phyloP scores from a whole-genome alignment of 2,888 invertebrate species.

The Barypeithes pellucidus region DNA sequence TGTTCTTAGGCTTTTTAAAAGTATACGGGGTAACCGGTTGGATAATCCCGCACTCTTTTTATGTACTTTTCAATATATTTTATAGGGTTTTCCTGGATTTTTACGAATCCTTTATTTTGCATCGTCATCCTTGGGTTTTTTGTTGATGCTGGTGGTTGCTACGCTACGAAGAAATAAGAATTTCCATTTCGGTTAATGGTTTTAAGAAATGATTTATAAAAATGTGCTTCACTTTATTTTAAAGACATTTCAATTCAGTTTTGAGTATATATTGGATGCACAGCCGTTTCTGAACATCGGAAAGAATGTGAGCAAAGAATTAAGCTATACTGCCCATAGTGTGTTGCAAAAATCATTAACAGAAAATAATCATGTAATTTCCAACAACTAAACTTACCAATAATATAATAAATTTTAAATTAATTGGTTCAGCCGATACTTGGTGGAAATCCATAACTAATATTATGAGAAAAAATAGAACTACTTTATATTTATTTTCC shows the following conservation, averaged over 20 bases:
- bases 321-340: no score
- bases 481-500: no score
- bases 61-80: slow-evolving; percentile 29
- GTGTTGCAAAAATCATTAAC: no score
- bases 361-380: no score
- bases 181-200: slow-evolving; percentile 1
- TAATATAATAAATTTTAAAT: no score
- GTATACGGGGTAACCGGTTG: slow-evolving; percentile 16
- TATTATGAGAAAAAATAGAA: no score
- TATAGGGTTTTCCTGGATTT: slow-evolving; percentile 23
- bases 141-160: slow-evolving; percentile 1
- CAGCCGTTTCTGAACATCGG: no score
- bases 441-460: no score
- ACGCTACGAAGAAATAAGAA: background rate
- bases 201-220: background rate
- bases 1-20: slow-evolving; percentile 25
- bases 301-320: no score
- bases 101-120: slow-evolving; percentile 23
- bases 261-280: no score
- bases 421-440: no score
- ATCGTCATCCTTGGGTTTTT: slow-evolving; percentile 13
- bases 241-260: background rate
- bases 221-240: background rate
- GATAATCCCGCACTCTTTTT: slow-evolving; percentile 24
- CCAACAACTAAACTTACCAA: no score